These are phyloP conservation scores for Tauraco erythrolophus DNA, from an alignment of 2,113 vertebrate genomes.

Conservation along the genomic window DNA sequence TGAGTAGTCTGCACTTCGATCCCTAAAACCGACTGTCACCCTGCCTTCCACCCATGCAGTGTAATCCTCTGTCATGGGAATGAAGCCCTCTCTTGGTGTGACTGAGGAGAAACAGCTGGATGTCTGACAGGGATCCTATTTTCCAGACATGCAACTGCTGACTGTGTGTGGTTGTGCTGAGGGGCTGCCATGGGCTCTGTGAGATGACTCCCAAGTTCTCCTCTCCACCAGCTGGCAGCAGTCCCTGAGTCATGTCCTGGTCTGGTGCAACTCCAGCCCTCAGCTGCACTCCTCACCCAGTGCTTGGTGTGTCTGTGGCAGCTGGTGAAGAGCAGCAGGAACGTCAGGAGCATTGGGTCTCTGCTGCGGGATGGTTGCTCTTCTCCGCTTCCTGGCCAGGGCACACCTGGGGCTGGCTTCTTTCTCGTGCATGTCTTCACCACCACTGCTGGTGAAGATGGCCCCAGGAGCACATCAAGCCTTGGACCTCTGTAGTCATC, in stretches of 20 bases:
- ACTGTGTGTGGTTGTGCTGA: background rate
- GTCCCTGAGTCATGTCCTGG: background rate
- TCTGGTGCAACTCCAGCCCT: background rate
- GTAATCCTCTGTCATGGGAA: background rate
- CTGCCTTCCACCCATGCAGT: background rate
- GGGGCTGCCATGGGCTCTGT: background rate
- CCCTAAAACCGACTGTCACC: background rate
- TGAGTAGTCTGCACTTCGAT: background rate
- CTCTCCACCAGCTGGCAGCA: background rate
- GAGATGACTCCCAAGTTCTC: background rate
- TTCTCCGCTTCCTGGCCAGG: background rate
- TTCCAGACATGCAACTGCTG: background rate
- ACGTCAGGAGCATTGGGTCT: background rate
- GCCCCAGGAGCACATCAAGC: background rate
- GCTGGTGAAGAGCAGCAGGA: background rate
- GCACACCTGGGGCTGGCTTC: fast-evolving
- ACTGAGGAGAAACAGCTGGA: background rate
- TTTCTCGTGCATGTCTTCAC: background rate
- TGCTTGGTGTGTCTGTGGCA: background rate
- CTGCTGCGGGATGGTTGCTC: background rate
- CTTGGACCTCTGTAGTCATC: background rate
- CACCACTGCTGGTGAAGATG: background rate
- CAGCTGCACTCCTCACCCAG: fast-evolving
- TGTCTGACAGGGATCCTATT: background rate
- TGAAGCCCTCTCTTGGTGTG: background rate